A percentile compares a stretch with the other conserved stretches of the same genome.
These are phyloP conservation scores for Opisthograptis luteolata DNA, from an alignment of 2,888 invertebrate species.

Conservation along the genomic window DNA sequence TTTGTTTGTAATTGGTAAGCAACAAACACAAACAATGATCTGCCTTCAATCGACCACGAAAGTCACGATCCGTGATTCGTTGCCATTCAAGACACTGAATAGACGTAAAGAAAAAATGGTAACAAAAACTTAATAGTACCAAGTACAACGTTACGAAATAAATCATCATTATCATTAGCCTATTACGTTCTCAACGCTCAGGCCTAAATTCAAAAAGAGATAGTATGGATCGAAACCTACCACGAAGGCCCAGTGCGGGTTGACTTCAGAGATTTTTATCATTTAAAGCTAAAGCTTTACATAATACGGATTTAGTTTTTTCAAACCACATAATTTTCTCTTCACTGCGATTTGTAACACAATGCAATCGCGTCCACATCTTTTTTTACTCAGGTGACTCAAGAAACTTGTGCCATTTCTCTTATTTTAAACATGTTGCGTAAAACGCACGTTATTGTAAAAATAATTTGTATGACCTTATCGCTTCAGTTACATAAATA, in stretches of 20 bases:
- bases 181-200: no score
- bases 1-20: not conserved
- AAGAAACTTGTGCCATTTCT: slow-evolving; percentile 34
- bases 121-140: slow-evolving; percentile 14
- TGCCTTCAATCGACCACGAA: slow-evolving; percentile 16
- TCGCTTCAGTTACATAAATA: slow-evolving; percentile 52
- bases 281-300: slow-evolving; percentile 9
- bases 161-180: no score
- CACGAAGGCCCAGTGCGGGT: no score
- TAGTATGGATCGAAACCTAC: no score
- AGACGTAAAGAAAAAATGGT: slow-evolving; percentile 3
- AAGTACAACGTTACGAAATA: slow-evolving; percentile 18
- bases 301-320: slow-evolving; percentile 10
- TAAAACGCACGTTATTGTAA: slow-evolving; percentile 39
- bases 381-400: slow-evolving; percentile 37
- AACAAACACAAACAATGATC: slow-evolving; percentile 12
- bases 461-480: slow-evolving; percentile 53
- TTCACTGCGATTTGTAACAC: slow-evolving; percentile 16
- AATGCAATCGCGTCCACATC: slow-evolving; percentile 20
- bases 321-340: slow-evolving; percentile 23
- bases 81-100: slow-evolving; percentile 6
- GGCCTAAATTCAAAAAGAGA: no score
- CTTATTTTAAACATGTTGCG: slow-evolving; percentile 40
- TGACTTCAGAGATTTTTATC: no score
- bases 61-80: slow-evolving; percentile 12